Percentiles rank a stretch among this genome's conserved stretches.
These are phyloP conservation scores for Helleia helle DNA, from an alignment of 2,888 invertebrate genomes.

Conservation along the genomic window DNA sequence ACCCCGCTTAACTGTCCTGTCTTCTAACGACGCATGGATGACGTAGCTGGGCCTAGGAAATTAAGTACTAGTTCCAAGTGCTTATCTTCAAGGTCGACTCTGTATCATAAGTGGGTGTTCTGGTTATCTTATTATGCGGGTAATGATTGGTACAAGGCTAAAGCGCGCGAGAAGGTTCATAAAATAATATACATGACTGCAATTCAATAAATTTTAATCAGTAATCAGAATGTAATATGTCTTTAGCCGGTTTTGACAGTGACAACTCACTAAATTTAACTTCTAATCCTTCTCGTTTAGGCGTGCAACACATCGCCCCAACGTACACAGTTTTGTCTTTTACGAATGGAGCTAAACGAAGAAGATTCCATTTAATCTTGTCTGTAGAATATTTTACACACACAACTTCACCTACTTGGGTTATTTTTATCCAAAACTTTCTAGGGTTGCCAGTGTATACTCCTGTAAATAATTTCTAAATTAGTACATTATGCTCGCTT, in stretches of 20 bases:
- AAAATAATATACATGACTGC: too few species aligned
- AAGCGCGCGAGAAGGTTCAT: too few species aligned
- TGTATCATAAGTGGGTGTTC: too few species aligned
- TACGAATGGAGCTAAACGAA: constrained; percentile 41
- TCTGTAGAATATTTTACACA: constrained; percentile 53
- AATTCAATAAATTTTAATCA: constrained; percentile 11
- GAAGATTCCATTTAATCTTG: constrained; percentile 35
- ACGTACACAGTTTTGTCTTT: constrained; percentile 31
- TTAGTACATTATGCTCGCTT: background rate
- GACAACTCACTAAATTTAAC: constrained; percentile 39
- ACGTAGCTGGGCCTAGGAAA: too few species aligned
- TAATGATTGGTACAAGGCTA: too few species aligned
- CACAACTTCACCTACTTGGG: constrained; percentile 33
- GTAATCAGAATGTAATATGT: constrained; percentile 49
- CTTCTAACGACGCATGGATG: too few species aligned
- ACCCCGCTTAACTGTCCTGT: too few species aligned
- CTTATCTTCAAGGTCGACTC: too few species aligned
- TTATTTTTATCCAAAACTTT: constrained; percentile 49
- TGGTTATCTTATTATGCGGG: too few species aligned
- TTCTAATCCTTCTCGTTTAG: constrained; percentile 36
- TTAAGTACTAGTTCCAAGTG: too few species aligned
- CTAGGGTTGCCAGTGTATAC: constrained; percentile 41
- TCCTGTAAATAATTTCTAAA: constrained; percentile 32
- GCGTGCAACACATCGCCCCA: constrained; percentile 49
- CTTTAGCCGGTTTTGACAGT: constrained; percentile 33